Conservation (phyloP, 2,113 vertebrate species). For the Pteruthius melanotis region DNA sequence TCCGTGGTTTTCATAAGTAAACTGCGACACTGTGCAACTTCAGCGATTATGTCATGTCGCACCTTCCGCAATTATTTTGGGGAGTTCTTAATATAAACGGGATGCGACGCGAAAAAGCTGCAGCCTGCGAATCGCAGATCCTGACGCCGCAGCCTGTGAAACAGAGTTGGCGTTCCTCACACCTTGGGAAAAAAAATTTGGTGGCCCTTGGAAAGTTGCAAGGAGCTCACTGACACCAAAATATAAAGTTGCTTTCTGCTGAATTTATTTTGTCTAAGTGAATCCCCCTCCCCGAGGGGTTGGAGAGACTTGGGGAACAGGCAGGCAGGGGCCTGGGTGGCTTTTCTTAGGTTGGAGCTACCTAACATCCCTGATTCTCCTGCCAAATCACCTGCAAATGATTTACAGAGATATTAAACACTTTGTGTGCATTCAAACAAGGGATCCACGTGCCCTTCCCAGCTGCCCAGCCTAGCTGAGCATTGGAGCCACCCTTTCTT, state of each 20-base stretch:
- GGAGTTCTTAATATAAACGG: neutral
- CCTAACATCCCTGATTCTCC: neutral
- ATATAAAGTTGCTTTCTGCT: neutral
- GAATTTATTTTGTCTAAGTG: neutral
- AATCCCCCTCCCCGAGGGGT: fast-evolving
- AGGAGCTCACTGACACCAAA: neutral
- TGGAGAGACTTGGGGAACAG: neutral
- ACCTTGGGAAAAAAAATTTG: neutral
- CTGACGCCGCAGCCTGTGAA: neutral
- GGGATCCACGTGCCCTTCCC: fast-evolving
- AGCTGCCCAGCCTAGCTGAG: neutral
- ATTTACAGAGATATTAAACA: neutral
- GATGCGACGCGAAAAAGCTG: neutral
- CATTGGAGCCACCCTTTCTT: neutral
- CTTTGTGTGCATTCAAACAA: neutral
- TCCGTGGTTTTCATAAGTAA: neutral
- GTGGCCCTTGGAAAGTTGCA: neutral
- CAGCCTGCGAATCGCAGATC: neutral
- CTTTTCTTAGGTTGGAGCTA: neutral
- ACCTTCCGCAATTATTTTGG: neutral
- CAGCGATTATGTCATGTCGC: neutral
- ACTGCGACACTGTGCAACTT: neutral
- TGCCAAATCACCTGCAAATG: too few species aligned
- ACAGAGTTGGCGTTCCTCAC: neutral
- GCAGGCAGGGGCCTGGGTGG: neutral